Conservation (phyloP, 2,888 invertebrate genomes). For the Volucella inanis region DNA sequence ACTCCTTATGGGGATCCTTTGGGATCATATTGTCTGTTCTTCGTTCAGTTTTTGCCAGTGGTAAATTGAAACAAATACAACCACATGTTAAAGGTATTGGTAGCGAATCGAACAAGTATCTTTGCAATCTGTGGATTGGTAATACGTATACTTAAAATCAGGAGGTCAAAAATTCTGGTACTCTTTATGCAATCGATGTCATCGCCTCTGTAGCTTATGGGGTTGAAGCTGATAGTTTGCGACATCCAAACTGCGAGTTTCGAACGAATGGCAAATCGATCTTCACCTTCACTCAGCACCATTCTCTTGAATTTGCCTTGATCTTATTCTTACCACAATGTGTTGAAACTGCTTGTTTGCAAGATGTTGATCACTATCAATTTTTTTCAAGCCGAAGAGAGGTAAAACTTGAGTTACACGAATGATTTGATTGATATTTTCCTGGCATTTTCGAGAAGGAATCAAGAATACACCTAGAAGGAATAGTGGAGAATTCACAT, state of each 20-base stretch:
- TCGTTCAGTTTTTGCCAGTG: slow-evolving; percentile 83
- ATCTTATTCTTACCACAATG: no score
- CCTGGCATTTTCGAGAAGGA: no score
- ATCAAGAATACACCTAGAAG: no score
- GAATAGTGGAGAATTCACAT: no score
- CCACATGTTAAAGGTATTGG: slow-evolving; percentile 79
- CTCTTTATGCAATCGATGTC: slow-evolving; percentile 82
- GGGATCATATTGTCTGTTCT: slow-evolving; percentile 83
- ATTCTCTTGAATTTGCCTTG: no score
- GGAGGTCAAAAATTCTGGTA: slow-evolving; percentile 81
- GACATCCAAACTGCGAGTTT: slow-evolving; percentile 82
- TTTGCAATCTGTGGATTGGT: slow-evolving; percentile 68
- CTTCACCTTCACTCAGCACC: no score
- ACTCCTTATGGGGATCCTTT: slow-evolving; percentile 81
- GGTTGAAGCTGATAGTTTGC: slow-evolving; percentile 82
- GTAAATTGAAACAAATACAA: slow-evolving; percentile 82
- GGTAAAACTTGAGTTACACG: no score
- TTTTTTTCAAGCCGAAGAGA: no score
- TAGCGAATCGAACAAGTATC: slow-evolving; percentile 76
- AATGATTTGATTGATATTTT: no score
- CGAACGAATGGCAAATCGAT: slow-evolving; percentile 82
- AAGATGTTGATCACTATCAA: no score
- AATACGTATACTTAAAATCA: slow-evolving; percentile 72
- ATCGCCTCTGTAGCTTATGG: slow-evolving; percentile 84
- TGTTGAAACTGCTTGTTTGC: no score